Evolutionary conservation across 2,113 vertebrate genomes (phyloP), one percentile per base, ranked within the genome.

Genomic region (Myotis lucifugus): DNA sequence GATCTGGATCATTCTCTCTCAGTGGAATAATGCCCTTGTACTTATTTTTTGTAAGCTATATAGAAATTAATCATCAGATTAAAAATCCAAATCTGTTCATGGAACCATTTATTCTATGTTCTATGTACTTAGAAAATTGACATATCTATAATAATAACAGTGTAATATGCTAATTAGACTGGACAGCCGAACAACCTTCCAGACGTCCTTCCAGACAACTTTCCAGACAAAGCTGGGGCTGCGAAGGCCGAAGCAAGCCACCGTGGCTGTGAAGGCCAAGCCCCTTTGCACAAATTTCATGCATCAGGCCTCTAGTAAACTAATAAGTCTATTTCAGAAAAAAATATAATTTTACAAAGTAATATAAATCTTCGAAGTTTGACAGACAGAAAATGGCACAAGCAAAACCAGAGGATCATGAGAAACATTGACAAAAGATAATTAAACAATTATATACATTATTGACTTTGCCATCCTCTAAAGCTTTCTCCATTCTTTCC

Each of bases 41-140:
- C 40, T 54, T 95, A 66, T 90, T 91, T 96, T 96, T 90, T 82
- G 46, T 85, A 88, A 94, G 72, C 42, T 34, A 40, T 27, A 37
- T 29, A 70, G 86, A 90, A 96, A 95, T 90, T 52, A 85, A 88
- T 83, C 76, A 90, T 90, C 73, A 94, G 18, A 54, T 69, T 92
- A 85, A 95, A 96, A 89, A n/a, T 48, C 34, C 67, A 91, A 85
- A 93, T 77, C 25, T 81, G 85, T 88, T 50, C 64, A 81, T 23
- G 34, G 21, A 94, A 18, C 8, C 23, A n/a, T 96, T 82, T 89
- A 27, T 61, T 92, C 25, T 48, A 29, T 64, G 29, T 77, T 87
- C 32, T 85, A 64, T 59, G 17, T 56, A 85, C 64, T 72, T 90
- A 88, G 42, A 81, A 94, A 96, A 87, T 46, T 78, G 46, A 18